These are phyloP conservation scores for Rhagophthalmus giganteus DNA, from an alignment of 2,888 invertebrate species.

Conservation along the genomic window DNA sequence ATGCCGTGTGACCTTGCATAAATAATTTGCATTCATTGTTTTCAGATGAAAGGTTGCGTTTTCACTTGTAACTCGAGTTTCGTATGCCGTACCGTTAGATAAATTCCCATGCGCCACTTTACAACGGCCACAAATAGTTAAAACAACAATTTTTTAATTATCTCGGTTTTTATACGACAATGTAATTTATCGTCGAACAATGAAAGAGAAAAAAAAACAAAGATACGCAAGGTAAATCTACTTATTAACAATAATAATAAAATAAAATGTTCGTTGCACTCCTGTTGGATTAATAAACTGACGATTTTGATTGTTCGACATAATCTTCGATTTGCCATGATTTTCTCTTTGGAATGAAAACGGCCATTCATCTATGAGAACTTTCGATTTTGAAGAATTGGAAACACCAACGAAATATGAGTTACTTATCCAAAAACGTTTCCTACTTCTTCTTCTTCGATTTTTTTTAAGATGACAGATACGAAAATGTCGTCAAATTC, in stretches of 20 bases:
- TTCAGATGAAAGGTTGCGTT: slow-evolving; percentile 28
- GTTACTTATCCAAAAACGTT: no score
- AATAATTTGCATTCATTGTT: slow-evolving; percentile 25
- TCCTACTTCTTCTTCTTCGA: no score
- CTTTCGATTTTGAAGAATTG: no score
- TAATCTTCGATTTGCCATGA: no score
- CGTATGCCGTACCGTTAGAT: slow-evolving; percentile 17
- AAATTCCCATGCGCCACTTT: slow-evolving; percentile 23
- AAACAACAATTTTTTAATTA: neutral
- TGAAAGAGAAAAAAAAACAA: neutral
- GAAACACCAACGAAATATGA: no score
- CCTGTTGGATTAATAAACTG: neutral
- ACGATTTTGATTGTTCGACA: no score
- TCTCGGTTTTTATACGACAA: slow-evolving; percentile 1
- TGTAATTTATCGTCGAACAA: neutral
- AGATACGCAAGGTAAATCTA: slow-evolving; percentile 5
- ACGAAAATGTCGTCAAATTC: no score
- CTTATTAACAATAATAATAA: slow-evolving; percentile 1
- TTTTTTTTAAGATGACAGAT: no score
- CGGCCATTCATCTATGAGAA: no score
- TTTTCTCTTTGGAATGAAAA: no score
- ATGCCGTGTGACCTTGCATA: slow-evolving; percentile 27
- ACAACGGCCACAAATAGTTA: neutral
- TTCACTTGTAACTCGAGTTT: slow-evolving; percentile 20
- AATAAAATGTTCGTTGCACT: neutral